Evolutionary conservation across 1,140 invertebrate species (phyloP).

Genomic region (Procambarus virginalis): DNA sequence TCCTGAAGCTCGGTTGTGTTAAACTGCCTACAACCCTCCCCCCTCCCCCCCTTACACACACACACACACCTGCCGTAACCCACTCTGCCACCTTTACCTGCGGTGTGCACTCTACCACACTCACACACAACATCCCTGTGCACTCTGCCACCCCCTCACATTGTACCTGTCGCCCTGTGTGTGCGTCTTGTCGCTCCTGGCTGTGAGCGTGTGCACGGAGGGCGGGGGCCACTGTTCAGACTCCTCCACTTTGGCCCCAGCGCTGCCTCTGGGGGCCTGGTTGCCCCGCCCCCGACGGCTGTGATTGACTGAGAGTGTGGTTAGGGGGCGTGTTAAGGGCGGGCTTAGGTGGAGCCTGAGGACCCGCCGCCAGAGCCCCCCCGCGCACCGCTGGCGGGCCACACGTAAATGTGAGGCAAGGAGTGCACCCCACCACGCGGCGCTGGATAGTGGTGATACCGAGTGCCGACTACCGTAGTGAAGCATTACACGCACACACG

Average conservation of each 20-base stretch:
- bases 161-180: conserved; percentile 40
- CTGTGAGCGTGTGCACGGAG: conserved; percentile 46
- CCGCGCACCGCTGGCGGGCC: conserved; percentile 61
- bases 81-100: no score
- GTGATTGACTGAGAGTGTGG: conserved; percentile 29
- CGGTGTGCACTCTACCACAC: no score
- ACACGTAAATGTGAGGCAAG: conserved; percentile 58
- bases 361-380: conserved; percentile 64
- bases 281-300: conserved; percentile 20
- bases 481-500: conserved; percentile 15
- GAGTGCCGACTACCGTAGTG: conserved; percentile 32
- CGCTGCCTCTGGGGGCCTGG: conserved; percentile 31
- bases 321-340: conserved; percentile 19
- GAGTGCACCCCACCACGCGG: conserved; percentile 59
- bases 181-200: conserved; percentile 21
- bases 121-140: no score
- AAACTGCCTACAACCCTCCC: no score
- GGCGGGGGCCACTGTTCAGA: conserved; percentile 22
- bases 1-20: no score
- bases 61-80: no score
- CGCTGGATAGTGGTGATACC: conserved; percentile 30
- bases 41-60: no score
- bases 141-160: no score
- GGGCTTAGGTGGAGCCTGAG: conserved; percentile 49
- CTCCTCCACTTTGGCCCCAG: conserved; percentile 31